These are phyloP conservation scores for Phalacrocorax brasilianus DNA, from an alignment of 2,113 vertebrate genomes.

Conservation along the genomic window DNA sequence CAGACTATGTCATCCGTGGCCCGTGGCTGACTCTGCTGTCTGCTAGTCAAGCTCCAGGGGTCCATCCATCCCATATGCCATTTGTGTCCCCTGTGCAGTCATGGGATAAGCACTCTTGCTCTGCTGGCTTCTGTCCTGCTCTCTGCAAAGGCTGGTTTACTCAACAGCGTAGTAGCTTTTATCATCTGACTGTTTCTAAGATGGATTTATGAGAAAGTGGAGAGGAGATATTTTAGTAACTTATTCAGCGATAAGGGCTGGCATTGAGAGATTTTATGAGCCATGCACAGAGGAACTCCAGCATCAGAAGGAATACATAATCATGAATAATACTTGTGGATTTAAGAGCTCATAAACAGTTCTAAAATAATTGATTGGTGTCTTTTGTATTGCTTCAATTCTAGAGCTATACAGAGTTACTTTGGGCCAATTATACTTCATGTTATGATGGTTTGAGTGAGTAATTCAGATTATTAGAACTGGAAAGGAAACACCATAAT, in stretches of 20 bases:
- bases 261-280: background rate
- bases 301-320: background rate
- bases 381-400: background rate
- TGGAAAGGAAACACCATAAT: background rate
- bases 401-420: background rate
- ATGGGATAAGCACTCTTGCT: background rate
- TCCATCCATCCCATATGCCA: fast-evolving
- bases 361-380: background rate
- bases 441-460: background rate
- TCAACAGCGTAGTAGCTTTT: background rate
- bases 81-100: background rate
- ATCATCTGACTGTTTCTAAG: background rate
- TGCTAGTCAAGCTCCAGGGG: background rate
- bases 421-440: background rate
- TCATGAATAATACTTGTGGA: background rate
- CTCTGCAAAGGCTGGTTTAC: background rate
- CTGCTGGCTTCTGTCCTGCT: background rate
- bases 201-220: background rate
- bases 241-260: background rate
- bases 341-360: background rate
- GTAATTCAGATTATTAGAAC: background rate
- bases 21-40: background rate
- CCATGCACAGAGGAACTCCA: background rate
- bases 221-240: background rate
- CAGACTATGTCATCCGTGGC: background rate